Conservation (phyloP, 2,888 invertebrate species). For the Hyposoter dolosus region DNA sequence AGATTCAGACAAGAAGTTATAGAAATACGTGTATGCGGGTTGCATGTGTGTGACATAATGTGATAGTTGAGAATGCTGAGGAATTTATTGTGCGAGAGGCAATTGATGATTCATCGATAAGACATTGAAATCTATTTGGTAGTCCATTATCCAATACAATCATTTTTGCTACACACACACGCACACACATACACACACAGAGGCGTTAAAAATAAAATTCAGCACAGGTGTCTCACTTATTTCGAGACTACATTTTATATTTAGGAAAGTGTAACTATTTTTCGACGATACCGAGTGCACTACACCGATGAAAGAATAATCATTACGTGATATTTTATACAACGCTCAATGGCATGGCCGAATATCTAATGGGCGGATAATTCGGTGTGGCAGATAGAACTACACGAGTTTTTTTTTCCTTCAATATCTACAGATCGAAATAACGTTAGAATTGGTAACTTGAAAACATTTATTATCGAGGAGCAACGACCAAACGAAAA, state of each 20-base stretch:
- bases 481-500: no score
- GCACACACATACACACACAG: background rate
- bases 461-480: background rate
- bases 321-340: background rate
- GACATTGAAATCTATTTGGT: conserved; percentile 53
- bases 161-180: background rate
- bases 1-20: conserved; percentile 2
- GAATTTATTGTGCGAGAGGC: conserved; percentile 16
- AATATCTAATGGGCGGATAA: background rate
- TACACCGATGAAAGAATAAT: background rate
- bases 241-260: background rate
- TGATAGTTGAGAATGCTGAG: background rate
- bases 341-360: background rate
- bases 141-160: conserved; percentile 48
- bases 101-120: conserved; percentile 63
- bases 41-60: conserved; percentile 6
- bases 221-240: background rate
- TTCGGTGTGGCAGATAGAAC: background rate
- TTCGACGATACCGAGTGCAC: background rate
- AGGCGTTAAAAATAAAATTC: background rate
- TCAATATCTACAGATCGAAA: background rate
- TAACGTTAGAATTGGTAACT: background rate
- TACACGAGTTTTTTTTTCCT: background rate
- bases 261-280: background rate
- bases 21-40: conserved; percentile 2